Evolutionary conservation across 2,888 invertebrate genomes (phyloP).

Genomic region (Ornithoptera priamus): DNA sequence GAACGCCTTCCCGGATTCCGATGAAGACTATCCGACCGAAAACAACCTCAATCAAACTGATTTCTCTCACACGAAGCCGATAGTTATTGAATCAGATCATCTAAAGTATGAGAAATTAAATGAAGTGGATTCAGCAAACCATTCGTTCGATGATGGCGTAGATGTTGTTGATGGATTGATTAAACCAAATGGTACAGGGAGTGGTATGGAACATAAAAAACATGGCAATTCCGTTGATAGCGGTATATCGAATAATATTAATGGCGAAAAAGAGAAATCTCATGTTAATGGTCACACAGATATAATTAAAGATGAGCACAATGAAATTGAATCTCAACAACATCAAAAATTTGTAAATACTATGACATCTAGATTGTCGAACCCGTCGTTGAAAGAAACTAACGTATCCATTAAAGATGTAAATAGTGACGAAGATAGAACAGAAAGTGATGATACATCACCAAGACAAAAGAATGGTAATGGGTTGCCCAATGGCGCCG

Average conservation of each 20-base stretch:
- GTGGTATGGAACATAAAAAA: constrained; percentile 53
- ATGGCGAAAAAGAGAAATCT: constrained; percentile 37
- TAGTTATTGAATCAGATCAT: constrained; percentile 69
- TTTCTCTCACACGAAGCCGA: constrained; percentile 72
- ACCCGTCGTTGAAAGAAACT: constrained; percentile 63
- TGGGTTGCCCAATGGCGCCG: constrained; percentile 45
- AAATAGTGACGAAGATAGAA: constrained; percentile 67
- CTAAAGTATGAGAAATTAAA: constrained; percentile 58
- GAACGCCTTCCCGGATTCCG: constrained; percentile 63
- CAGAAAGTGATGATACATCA: constrained; percentile 64
- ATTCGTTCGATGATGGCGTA: constrained; percentile 69
- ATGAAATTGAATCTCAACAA: constrained; percentile 38
- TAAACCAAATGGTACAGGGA: constrained; percentile 46
- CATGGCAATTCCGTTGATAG: constrained; percentile 69
- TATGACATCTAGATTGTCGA: constrained; percentile 59
- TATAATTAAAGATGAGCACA: constrained; percentile 30
- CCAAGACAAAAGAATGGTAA: constrained; percentile 49
- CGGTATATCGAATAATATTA: constrained; percentile 66
- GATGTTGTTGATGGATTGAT: constrained; percentile 65
- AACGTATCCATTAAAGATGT: constrained; percentile 54
- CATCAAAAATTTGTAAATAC: constrained; percentile 37
- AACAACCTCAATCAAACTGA: constrained; percentile 73
- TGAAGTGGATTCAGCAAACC: constrained; percentile 65
- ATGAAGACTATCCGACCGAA: constrained; percentile 71
- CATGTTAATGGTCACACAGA: constrained; percentile 40